Evolutionary conservation across 2,113 vertebrate genomes (phyloP), one percentile per base, ranked within the genome.

Genomic region (Periophthalmus modestus): DNA sequence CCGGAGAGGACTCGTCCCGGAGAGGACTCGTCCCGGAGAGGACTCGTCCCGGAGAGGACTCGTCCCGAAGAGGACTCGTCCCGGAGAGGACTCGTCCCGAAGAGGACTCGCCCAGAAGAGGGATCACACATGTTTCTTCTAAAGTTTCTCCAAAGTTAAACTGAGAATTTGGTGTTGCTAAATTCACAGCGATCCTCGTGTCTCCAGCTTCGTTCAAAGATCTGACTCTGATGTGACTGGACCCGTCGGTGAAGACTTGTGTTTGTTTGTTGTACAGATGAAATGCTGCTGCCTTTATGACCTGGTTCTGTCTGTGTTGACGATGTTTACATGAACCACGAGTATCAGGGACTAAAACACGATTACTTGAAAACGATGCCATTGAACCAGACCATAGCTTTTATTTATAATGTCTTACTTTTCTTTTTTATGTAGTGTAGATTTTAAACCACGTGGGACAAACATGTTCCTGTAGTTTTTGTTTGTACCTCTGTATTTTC

Each of bases 291-390:
- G 92, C 91, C 93, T 85, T 87, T 47, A 75, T 78, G 82, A 91
- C 88, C 80, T 82, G 87, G 87, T 80, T 91, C 86, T 88, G 84
- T 90, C 89, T 90, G 87, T 91, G 88, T 90, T 85, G 79, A 87
- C 81, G 91, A 90, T 94, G 92, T 95, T 96, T 94, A 93, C 93
- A 92, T 89, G 74, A 91, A 91, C 91, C 90, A 85, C 85, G 80
- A 88, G 74, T 88, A 92, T 96, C 94, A 95, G 95, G 94, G 94
- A 95, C 93, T 92, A 92, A 81, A 90, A 87, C 82, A 90, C 76
- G 72, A 88, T 94, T 96, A 96, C 95, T 97, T 96, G 95, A 96
- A 95, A 89, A 93, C 83, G 73, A 92, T 91, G 91, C 91, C 91
- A 92, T 92, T 92, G 91, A 92, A 90, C 86, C 90, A 80, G 85